Conservation (phyloP, 2,888 invertebrate species). For the Acronicta leporina region DNA sequence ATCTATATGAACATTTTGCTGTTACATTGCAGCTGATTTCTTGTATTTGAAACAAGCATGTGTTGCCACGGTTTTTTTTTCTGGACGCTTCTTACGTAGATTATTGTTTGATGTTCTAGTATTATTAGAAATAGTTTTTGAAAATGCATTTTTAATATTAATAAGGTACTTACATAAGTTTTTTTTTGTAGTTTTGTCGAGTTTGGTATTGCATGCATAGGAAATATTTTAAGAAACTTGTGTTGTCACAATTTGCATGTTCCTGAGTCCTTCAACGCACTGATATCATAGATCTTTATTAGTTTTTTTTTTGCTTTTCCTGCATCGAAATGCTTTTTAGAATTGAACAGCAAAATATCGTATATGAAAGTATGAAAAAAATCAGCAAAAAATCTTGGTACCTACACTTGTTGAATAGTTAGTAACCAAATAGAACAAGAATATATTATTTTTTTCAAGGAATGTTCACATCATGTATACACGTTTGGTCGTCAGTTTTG, state of each 20-base stretch:
- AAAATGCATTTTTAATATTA: constrained; percentile 34
- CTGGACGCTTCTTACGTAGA: constrained; percentile 55
- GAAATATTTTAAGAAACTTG: constrained; percentile 46
- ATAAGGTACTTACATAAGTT: constrained; percentile 24
- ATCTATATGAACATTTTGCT: constrained; percentile 73
- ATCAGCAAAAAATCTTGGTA: constrained; percentile 76
- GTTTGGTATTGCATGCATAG: constrained; percentile 61
- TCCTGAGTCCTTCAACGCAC: constrained; percentile 86
- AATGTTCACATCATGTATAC: constrained; percentile 82
- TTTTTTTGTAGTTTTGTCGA: constrained; percentile 41
- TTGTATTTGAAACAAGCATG: constrained; percentile 64
- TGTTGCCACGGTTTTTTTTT: constrained; percentile 52
- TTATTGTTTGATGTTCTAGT: constrained; percentile 50
- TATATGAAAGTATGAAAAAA: constrained; percentile 62
- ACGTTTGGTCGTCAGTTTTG: constrained; percentile 67
- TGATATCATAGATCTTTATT: constrained; percentile 79
- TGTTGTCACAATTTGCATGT: constrained; percentile 74
- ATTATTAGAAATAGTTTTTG: constrained; percentile 51
- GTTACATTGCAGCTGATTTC: constrained; percentile 69
- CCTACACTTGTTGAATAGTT: constrained; percentile 66
- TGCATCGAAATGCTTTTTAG: constrained; percentile 74
- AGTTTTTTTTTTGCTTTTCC: constrained; percentile 72
- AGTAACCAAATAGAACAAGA: constrained; percentile 62
- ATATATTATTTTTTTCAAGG: constrained; percentile 78
- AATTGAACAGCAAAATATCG: constrained; percentile 79